phyloP scores from a whole-genome alignment of 2,888 invertebrate genomes.

The Lomographa bimaculata region DNA sequence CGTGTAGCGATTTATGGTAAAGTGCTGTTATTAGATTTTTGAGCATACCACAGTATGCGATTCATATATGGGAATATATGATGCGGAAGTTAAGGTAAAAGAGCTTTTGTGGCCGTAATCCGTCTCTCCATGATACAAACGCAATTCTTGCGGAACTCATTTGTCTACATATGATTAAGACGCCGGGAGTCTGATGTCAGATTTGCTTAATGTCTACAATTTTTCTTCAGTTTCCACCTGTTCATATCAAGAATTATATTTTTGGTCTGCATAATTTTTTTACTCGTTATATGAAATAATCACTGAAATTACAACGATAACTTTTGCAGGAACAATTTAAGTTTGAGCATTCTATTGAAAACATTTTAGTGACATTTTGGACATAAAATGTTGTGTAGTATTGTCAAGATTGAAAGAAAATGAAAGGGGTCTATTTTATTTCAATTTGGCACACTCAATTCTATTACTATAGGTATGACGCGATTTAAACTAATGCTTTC shows the following conservation, averaged over 20 bases:
- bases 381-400: not conserved
- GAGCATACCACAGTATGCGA: constrained; percentile 22
- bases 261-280: constrained; percentile 10
- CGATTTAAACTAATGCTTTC: constrained; percentile 12
- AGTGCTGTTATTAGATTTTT: constrained; percentile 30
- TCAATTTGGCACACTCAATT: constrained; percentile 6
- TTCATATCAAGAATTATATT: constrained; percentile 27
- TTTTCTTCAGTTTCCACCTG: constrained; percentile 24
- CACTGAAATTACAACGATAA: not conserved
- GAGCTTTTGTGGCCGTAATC: constrained; percentile 21
- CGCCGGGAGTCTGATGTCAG: constrained; percentile 25
- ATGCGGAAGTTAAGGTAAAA: constrained; percentile 13
- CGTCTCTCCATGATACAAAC: constrained; percentile 26
- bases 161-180: constrained; percentile 33
- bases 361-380: not conserved
- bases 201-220: constrained; percentile 31
- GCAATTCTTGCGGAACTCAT: constrained; percentile 26
- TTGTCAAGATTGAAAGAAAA: not conserved
- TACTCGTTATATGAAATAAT: constrained; percentile 1
- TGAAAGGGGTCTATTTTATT: constrained; percentile 1
- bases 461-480: constrained; percentile 5
- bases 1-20: constrained; percentile 31
- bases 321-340: not conserved
- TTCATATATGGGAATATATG: constrained; percentile 25
- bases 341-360: not conserved